Base-by-base conservation (phyloP, 37 sponge, comb jelly and placozoan genomes). In the Dysidea cf. avara region DNA sequence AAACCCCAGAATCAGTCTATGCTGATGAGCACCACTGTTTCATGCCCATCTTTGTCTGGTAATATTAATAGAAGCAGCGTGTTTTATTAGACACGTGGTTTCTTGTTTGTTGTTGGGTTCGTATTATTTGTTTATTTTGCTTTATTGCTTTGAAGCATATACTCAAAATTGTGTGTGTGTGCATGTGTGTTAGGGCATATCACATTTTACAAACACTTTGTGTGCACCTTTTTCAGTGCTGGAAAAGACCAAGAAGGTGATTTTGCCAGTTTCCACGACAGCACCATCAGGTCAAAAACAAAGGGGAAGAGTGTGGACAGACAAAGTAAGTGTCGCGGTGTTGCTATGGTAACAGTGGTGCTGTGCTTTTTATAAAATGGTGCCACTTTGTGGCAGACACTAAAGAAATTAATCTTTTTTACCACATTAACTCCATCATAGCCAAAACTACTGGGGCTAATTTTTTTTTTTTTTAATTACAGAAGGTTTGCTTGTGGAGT, bases 211-310 rank as follows among this genome's bases (percentile, higher is more conserved):
- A 37, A 14, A 4, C 40, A 30, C 18, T 4, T 77, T 26, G 20
- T 81, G 31, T 52, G n/a, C n/a, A n/a, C 25, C 64, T 17, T 22
- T 26, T 60, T 0, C 65, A 83, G 84, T 64, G 64, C 71, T 50
- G 31, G 61, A 9, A 81, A 81, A n/a, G n/a, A n/a, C 59, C 75
- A 81, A 37, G 76, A 76, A 43, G 67, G 46, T 31, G 76, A 87
- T 67, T 87, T 87, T 53, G 24, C 68, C 16, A 70, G 82, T 46
- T 75, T 81, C 49, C 87, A 87, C 31, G 39, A 29, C 17, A 68
- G 39, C 30, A 37, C 72, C 62, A 76, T 87, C 22, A 70, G 64
- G 61, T n/a, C n/a, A n/a, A 87, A 80, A 69, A 53, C 52, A 35
- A 69, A 52, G 0, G 62, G 54, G 29, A 76, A 68, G 72, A 56